Base-by-base conservation (phyloP, 2,888 invertebrate species). In the Corbicula japonica region DNA sequence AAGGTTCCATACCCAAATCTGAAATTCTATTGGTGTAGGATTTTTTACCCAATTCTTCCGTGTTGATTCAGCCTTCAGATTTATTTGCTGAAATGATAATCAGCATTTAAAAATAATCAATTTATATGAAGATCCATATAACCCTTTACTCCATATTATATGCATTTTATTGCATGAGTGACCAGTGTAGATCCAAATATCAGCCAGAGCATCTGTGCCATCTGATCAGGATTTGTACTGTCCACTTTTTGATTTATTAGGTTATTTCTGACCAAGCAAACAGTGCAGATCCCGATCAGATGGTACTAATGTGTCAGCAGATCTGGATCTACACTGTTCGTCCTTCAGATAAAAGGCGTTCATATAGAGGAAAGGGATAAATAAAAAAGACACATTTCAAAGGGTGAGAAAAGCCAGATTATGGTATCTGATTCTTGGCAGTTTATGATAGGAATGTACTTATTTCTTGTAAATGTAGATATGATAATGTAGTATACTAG, bases 1-100 rank as follows among this genome's bases (percentile, higher is more conserved):
- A 28, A 92, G 80, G 65, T 92, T 87, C 86, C 90, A 91, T 30
- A 92, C 88, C 76, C 87, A 92, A 12, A 91, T 66, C 72, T 89
- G 87, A 62, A 90, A 90, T 54, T 87, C 88, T 38, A 91, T 88
- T 10, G 91, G 91, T 12, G 89, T 85, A 30, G 87, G 97, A 1
- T 97, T 95, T 83, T 95, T 95, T 54, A 95, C 93, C 96, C 97
- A 98, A 94, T 97, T 95, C 46, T 95, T 95, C 10, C 97, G 95
- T 30, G 97, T 95, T 70, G 96, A 96, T 0, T 95, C 95, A 21
- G 66, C 21, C 28, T 83, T 84, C n/a, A 87, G 75, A 35, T 74
- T 84, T 23, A 87, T 79, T 78, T 84, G 70, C 87, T 87, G 71
- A 30, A 79, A 84, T 15, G 18, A 54, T 15, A 60, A 23, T 12